phyloP scores from a whole-genome alignment of 2,888 invertebrate species.

The Synanthedon myopaeformis region DNA sequence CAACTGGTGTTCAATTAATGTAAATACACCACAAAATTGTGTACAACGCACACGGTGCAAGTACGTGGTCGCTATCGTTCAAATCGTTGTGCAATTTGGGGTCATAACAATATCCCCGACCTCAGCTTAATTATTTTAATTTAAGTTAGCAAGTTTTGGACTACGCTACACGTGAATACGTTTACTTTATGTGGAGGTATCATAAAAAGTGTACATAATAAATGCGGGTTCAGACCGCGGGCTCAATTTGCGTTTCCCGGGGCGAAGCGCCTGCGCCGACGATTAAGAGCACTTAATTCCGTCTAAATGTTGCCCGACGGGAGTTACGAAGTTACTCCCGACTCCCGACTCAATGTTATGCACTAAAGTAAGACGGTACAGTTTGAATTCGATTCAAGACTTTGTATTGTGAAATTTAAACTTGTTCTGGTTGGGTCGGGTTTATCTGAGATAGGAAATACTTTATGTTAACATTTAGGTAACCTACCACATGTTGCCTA shows the following conservation, averaged over 20 bases:
- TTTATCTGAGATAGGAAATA: no score
- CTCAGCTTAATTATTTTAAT: neutral
- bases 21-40: conserved; percentile 13
- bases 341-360: neutral
- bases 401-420: no score
- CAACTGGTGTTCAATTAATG: conserved; percentile 20
- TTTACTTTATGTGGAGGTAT: conserved; percentile 17
- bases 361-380: neutral
- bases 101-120: neutral
- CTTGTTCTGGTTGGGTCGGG: no score
- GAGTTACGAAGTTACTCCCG: conserved; percentile 26
- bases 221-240: conserved; percentile 24
- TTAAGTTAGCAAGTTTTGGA: neutral
- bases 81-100: neutral
- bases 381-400: neutral
- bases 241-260: conserved; percentile 36
- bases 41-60: no score
- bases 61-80: neutral
- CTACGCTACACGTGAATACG: neutral
- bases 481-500: no score
- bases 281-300: conserved; percentile 63
- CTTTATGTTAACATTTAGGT: no score
- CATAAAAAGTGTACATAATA: conserved; percentile 39
- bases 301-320: conserved; percentile 54
- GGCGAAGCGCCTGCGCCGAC: conserved; percentile 47